Base-by-base conservation (phyloP, 2,113 vertebrate species). In the Alectura lathami region DNA sequence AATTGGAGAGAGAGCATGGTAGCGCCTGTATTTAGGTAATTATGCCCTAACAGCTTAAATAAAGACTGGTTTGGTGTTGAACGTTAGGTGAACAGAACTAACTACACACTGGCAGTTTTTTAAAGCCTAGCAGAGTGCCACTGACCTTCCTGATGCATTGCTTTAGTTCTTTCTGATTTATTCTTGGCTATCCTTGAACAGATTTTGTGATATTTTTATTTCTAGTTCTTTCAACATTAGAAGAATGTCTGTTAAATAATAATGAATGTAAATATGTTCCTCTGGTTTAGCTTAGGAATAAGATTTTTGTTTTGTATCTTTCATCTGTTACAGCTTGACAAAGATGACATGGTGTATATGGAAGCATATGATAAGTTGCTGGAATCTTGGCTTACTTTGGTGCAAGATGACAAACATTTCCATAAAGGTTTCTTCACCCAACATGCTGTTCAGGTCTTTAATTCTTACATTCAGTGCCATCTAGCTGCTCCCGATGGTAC, bases 271-370 rank as follows among this genome's bases (percentile, higher is more conserved):
- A 74, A 3, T 64, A 10, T 40, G 7, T 72, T 81, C 6, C 13
- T 91, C 50, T 83, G 38, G 42, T 86, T 83, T 88, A 23, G 9
- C 63, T 94, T 77, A 86, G 45, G 43, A 88, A n/a, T 90, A 89
- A 56, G 13, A 18, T 42, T 73, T 90, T 87, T 54, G 6, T n/a
- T 63, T 53, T 67, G 9, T 84, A 83, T 79, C 83, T 56, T 88
- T 77, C 9, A 91, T 80, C 63, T 76, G 50, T 86, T 85, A 24
- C 94, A 99, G 99, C 97, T 99, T 97, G 99, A 99, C 94, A 99
- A 99, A 92, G 99, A 99, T 89, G 99, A 99, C 97, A 99, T 99
- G 99, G 99, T 99, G 16, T 99, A 99, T 96, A 99, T 99, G 99
- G 99, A 99, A 96, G 99, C 99, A 4, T 99, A 99, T 73, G 99